Base-by-base conservation (phyloP, 2,888 invertebrate genomes). In the Hydroisotoma schaefferi region DNA sequence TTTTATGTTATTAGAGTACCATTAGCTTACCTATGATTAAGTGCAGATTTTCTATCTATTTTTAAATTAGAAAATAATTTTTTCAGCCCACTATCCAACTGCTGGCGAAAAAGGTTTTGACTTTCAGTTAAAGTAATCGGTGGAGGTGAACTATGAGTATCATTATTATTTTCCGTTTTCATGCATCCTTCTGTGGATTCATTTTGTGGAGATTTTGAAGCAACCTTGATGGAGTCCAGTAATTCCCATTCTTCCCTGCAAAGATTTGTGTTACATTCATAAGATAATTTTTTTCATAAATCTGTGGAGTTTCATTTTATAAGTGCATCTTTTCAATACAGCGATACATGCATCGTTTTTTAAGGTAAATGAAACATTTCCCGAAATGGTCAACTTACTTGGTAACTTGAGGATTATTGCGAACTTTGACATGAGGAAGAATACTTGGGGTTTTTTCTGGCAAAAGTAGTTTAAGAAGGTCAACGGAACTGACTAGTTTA, bases 341-440 rank as follows among this genome's bases (percentile, higher is more conserved):
- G n/a, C n/a, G n/a, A n/a, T n/a, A n/a, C n/a, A n/a, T n/a, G n/a
- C n/a, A n/a, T n/a, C n/a, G n/a, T n/a, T n/a, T n/a, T n/a, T n/a
- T n/a, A n/a, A n/a, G n/a, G n/a, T n/a, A n/a, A n/a, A n/a, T n/a
- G n/a, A n/a, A n/a, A n/a, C n/a, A 55, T 37, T 48, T 48, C 20
- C 26, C 37, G n/a, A 40, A 38, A 44, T 20, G 8, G 46, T 18
- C 8, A 23, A 83, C 87, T 84, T 79, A 91, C 91, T 89, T 89
- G 15, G 94, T 94, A 0, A 99, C 91, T 76, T 97, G 95, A 1
- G 95, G 90, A 79, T 97, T 97, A 71, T 94, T 91, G 63, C 98
- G 81, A 37, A 98, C 86, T 77, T 92, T 90, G 67, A 88, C 89
- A 76, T 94, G 91, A 0, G 98, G 98, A 69, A 98, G 83, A 71